Evolutionary conservation across 2,797 vertebrate genomes (phyloP).

Genomic region (Rhincodon typus): DNA sequence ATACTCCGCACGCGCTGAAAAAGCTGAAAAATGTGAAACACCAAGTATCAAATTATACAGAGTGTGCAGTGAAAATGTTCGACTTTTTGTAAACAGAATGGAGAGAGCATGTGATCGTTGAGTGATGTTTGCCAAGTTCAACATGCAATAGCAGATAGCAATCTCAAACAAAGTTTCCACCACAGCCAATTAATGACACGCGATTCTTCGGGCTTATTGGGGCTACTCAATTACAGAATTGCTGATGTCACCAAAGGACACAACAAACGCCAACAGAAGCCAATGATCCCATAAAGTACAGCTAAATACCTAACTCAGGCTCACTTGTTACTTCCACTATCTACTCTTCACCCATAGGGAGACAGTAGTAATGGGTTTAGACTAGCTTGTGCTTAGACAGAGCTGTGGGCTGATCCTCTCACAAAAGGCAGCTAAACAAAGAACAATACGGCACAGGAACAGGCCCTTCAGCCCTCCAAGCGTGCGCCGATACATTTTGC

Average conservation of each 20-base stretch:
- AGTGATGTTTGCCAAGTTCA: background rate
- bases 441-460: too few species aligned
- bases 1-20: background rate
- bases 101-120: background rate
- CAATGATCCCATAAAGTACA: background rate
- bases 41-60: background rate
- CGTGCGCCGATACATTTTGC: too few species aligned
- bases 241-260: background rate
- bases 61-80: background rate
- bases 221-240: background rate
- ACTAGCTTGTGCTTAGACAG: too few species aligned
- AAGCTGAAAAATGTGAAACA: background rate
- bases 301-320: background rate
- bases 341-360: background rate
- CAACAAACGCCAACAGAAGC: background rate
- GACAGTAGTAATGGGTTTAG: too few species aligned
- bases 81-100: background rate
- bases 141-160: background rate
- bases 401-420: too few species aligned
- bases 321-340: background rate
- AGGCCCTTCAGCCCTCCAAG: too few species aligned
- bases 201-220: background rate
- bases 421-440: too few species aligned
- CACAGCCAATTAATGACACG: background rate
- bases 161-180: background rate